These are phyloP conservation scores for Hipposideros armiger DNA, from an alignment of 2,113 vertebrate genomes.

Conservation along the genomic window DNA sequence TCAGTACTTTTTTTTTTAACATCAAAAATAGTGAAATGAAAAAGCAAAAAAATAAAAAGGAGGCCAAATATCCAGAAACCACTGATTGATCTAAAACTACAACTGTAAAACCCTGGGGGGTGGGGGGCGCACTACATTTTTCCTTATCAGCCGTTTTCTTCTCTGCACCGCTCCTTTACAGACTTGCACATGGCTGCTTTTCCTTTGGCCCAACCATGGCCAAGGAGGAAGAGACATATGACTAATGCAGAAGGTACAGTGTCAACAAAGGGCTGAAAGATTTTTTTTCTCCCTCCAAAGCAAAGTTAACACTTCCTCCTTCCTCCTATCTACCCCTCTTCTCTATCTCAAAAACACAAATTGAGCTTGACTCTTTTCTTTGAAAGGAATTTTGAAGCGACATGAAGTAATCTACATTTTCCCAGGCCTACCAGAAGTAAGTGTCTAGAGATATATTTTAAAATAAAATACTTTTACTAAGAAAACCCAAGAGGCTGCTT, in stretches of 20 bases:
- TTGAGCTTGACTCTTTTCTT: conserved; percentile 62
- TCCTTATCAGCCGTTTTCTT: conserved; percentile 55
- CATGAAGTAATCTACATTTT: conserved; percentile 77
- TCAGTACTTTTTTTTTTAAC: conserved; percentile 7
- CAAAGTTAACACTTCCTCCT: conserved; percentile 66
- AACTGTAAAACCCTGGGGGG: conserved; percentile 21
- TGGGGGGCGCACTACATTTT: background rate
- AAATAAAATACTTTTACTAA: conserved; percentile 78
- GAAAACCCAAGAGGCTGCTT: conserved; percentile 66
- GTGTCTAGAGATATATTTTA: conserved; percentile 72
- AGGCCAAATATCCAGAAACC: conserved; percentile 40
- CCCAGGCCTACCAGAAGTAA: conserved; percentile 72
- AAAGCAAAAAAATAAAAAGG: background rate
- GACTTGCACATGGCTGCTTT: conserved; percentile 44
- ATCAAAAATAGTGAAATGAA: conserved; percentile 50
- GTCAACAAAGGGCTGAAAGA: conserved; percentile 62
- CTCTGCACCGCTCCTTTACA: conserved; percentile 37
- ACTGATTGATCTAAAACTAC: conserved; percentile 49
- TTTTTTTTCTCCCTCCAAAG: conserved; percentile 4
- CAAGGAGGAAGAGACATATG: conserved; percentile 53
- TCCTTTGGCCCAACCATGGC: conserved; percentile 31
- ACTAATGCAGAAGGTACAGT: conserved; percentile 61
- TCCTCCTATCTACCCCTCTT: conserved; percentile 56
- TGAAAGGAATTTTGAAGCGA: conserved; percentile 76
- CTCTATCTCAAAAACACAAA: conserved; percentile 74